Evolutionary conservation across 2,113 vertebrate species (phyloP), one percentile per base, ranked within the genome.

Genomic region (Grus americana): DNA sequence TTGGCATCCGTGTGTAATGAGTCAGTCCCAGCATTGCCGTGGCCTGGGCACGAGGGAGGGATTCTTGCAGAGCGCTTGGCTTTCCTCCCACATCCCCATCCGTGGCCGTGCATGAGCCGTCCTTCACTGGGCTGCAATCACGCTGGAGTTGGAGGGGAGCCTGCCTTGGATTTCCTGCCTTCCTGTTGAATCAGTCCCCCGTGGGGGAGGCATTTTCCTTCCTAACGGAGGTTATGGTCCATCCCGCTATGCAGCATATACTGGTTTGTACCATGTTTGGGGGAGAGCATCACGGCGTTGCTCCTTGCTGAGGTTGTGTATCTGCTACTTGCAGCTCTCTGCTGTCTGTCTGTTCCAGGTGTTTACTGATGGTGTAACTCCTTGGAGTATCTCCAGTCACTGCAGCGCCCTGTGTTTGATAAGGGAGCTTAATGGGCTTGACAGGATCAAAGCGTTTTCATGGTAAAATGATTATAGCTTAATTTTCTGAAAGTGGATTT

Each of bases 151-250:
- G 96, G 96, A 97, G 90, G 44, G 85, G 93, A 95, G 95, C 78
- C 92, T 80, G 91, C 89, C 85, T 96, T 97, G 97, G 96, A 94
- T 96, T 97, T 97, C 98, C 95, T 96, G 92, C 88, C 54, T 83
- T 98, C 97, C 97, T 96, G 95, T 93, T 22, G 40, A 95, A 96
- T 94, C 97, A 74, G 40, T 89, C 92, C 95, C 91, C 81, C 1
- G 5, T 38, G 90, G 95, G 89, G 93, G 88, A 97, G 94, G 95
- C 95, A 50, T 94, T 94, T 96, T 93, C 94, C 96, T 97, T 96
- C 96, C 96, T 88, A 24, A 18, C 2, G 0, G 54, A 95, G 92
- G 72, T 93, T 83, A 34, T 0, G 5, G 73, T 72, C 87, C 36
- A 5, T 73, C 94, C 89, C 80, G 47, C 34, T 1, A 2, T 38